These are phyloP conservation scores for Xylophagus ater DNA, from an alignment of 2,888 invertebrate species.

Conservation along the genomic window DNA sequence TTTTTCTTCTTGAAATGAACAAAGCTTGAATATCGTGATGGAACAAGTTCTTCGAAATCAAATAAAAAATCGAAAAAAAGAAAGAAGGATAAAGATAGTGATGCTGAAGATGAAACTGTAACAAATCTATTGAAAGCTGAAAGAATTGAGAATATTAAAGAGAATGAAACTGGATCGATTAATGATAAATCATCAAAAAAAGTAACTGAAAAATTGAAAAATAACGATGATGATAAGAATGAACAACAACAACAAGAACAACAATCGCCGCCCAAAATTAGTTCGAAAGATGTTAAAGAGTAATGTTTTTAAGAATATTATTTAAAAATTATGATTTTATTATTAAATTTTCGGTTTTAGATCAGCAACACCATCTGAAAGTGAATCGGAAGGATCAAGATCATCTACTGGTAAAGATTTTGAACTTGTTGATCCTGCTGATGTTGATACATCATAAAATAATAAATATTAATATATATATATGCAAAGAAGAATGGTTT, in stretches of 20 bases:
- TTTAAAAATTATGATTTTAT: conserved; percentile 6
- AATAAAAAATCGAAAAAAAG: conserved; percentile 50
- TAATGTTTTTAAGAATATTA: conserved; percentile 23
- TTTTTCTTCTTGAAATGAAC: conserved; percentile 14
- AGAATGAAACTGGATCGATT: conserved; percentile 30
- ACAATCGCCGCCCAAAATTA: conserved; percentile 2
- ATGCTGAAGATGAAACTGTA: conserved; percentile 54
- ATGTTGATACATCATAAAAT: conserved; percentile 42
- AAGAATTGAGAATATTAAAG: conserved; percentile 35
- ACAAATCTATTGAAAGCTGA: conserved; percentile 31
- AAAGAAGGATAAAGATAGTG: conserved; percentile 68
- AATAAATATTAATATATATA: neutral
- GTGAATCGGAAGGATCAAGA: conserved; percentile 69
- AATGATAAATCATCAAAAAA: neutral
- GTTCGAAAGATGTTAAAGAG: conserved; percentile 28
- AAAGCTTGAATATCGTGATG: conserved; percentile 73
- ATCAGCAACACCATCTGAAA: conserved; percentile 49
- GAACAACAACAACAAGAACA: conserved; percentile 18
- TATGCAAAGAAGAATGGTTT: conserved; percentile 24
- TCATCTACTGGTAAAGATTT: conserved; percentile 79
- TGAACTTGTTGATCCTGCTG: conserved; percentile 70
- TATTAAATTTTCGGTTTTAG: conserved; percentile 22
- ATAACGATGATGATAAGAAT: conserved; percentile 22
- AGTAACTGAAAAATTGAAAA: conserved; percentile 8
- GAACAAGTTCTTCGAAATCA: conserved; percentile 44